Conservation (phyloP, 2,797 vertebrate species). For the Siniperca undulata region DNA sequence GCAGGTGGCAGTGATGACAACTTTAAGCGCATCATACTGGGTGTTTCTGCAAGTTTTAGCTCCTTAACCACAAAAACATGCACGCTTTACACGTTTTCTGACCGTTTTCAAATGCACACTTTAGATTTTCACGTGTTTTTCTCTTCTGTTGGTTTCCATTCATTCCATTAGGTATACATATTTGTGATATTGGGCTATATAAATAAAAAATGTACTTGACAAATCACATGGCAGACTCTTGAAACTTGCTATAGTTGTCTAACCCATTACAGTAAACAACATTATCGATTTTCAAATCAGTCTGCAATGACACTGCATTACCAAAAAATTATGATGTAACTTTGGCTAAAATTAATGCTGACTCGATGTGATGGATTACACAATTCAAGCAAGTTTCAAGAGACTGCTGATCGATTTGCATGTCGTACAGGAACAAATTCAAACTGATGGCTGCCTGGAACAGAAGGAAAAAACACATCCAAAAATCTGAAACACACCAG, state of each 20-base stretch:
- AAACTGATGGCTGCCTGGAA: neutral
- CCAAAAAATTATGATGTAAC: neutral
- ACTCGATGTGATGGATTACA: neutral
- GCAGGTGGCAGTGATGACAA: constrained; percentile 39
- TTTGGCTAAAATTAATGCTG: neutral
- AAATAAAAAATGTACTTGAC: neutral
- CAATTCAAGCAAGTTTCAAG: neutral
- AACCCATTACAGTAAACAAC: neutral
- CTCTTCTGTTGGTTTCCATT: neutral
- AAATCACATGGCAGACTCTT: neutral
- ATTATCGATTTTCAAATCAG: neutral
- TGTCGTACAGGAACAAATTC: neutral
- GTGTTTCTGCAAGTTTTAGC: neutral
- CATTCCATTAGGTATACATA: too few species aligned
- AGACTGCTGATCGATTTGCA: neutral
- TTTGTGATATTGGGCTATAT: too few species aligned
- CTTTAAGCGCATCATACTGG: neutral
- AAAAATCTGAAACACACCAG: too few species aligned
- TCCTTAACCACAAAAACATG: neutral
- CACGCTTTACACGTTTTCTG: neutral
- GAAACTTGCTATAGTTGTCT: neutral
- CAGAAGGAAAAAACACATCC: neutral
- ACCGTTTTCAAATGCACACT: accelerated
- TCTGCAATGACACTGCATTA: neutral
- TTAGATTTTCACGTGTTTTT: neutral